Percentiles rank a stretch among this genome's conserved stretches.
These are phyloP conservation scores for Pionites leucogaster DNA, from an alignment of 2,113 vertebrate species.

Conservation along the genomic window DNA sequence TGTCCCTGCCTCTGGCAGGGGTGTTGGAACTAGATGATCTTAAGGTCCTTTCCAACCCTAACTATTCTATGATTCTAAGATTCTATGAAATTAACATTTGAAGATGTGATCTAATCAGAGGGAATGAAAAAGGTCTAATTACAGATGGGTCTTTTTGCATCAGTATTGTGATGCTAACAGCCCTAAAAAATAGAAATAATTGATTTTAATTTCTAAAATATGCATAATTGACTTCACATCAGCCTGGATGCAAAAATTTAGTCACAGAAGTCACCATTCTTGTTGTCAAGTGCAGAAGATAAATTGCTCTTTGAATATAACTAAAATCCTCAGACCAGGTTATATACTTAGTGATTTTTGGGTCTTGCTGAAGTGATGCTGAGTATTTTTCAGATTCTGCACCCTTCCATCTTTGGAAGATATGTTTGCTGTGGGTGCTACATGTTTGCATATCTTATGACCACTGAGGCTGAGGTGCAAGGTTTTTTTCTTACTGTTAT, in stretches of 20 bases:
- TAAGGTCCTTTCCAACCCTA: neutral
- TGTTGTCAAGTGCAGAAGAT: neutral
- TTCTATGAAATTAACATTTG: neutral
- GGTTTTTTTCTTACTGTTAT: neutral
- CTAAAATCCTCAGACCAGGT: neutral
- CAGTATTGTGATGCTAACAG: neutral
- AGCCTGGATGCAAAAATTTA: neutral
- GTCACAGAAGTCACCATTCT: neutral
- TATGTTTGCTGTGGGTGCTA: neutral
- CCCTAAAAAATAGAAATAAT: neutral
- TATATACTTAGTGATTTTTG: constrained; percentile 14
- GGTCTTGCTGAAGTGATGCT: neutral
- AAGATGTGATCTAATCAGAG: neutral
- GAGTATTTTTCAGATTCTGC: constrained; percentile 4
- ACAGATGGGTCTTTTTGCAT: neutral
- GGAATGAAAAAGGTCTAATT: neutral
- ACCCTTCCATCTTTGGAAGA: neutral
- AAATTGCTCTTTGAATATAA: constrained; percentile 22
- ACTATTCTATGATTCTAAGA: neutral
- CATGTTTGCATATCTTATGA: neutral
- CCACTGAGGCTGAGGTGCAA: neutral
- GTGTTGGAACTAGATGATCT: neutral
- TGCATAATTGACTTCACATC: neutral
- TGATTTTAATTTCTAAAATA: constrained; percentile 25
- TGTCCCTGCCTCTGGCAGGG: no score